phyloP scores from a whole-genome alignment of 2,113 vertebrate species.

The Macquaria ambigua region DNA sequence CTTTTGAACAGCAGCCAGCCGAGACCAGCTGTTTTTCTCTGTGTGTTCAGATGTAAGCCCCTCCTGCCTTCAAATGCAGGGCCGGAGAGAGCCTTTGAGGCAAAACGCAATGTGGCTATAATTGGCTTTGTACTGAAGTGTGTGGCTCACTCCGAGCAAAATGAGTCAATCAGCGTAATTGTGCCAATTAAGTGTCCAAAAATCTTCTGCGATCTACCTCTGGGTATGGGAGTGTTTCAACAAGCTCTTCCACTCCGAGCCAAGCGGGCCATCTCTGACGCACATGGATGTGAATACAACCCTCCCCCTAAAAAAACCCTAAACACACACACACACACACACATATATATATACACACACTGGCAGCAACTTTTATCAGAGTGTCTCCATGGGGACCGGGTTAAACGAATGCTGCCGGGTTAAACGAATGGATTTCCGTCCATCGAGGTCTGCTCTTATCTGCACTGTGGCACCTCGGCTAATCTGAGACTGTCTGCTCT shows the following conservation, averaged over 20 bases:
- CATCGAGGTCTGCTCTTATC: slow-evolving; percentile 45
- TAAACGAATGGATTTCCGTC: slow-evolving; percentile 49
- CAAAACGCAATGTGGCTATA: slow-evolving; percentile 47
- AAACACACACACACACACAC: not conserved
- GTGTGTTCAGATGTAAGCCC: slow-evolving; percentile 53
- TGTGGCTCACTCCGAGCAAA: slow-evolving; percentile 61
- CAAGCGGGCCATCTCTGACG: slow-evolving; percentile 47
- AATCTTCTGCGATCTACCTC: slow-evolving; percentile 73
- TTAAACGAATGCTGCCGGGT: slow-evolving; percentile 31
- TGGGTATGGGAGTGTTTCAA: slow-evolving; percentile 67
- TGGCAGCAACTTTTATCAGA: slow-evolving; percentile 35
- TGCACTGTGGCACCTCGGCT: slow-evolving; percentile 43
- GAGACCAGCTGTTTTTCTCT: slow-evolving; percentile 68
- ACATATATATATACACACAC: not conserved
- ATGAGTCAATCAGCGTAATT: slow-evolving; percentile 72
- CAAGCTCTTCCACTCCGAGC: slow-evolving; percentile 50
- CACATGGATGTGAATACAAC: slow-evolving; percentile 43
- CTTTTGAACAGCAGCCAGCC: slow-evolving; percentile 72
- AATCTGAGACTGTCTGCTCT: slow-evolving; percentile 53
- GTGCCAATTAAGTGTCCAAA: slow-evolving; percentile 78
- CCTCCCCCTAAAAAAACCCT: not conserved
- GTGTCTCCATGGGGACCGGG: not conserved
- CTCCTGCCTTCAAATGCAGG: slow-evolving; percentile 34
- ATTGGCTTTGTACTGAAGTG: slow-evolving; percentile 59
- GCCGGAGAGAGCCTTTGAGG: slow-evolving; percentile 42